Conservation (phyloP, 2,888 invertebrate species). For the Apamea sordens region DNA sequence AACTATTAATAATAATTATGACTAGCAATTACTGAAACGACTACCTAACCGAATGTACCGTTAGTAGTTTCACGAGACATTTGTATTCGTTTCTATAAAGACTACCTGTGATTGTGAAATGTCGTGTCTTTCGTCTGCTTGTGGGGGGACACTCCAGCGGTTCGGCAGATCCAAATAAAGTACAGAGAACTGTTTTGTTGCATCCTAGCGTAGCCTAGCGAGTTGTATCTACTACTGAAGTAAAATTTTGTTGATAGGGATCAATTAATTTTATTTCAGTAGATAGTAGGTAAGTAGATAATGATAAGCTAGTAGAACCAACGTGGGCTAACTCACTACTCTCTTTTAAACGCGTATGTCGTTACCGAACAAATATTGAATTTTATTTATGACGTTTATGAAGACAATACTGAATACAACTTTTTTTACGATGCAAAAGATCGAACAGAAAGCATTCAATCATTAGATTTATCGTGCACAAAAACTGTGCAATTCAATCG, state of each 20-base stretch:
- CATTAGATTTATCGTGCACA: conserved; percentile 22
- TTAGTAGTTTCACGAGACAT: neutral
- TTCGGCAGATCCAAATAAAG: neutral
- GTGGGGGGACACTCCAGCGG: neutral
- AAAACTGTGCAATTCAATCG: conserved; percentile 61
- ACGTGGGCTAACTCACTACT: neutral
- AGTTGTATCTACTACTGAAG: too few relatives aligned
- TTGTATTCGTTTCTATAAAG: neutral
- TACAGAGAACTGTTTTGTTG: neutral
- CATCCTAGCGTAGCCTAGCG: too few relatives aligned
- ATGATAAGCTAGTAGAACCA: neutral
- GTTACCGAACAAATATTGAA: neutral
- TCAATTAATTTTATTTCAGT: neutral
- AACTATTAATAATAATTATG: conserved; percentile 87
- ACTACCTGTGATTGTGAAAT: neutral
- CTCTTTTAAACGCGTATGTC: neutral
- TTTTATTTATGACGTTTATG: neutral
- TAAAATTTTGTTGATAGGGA: too few relatives aligned
- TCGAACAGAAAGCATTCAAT: conserved; percentile 24
- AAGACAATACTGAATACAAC: neutral
- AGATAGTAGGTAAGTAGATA: neutral
- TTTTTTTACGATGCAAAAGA: neutral
- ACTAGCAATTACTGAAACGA: conserved; percentile 67
- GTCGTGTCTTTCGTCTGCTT: neutral
- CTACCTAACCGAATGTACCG: conserved; percentile 15